These are phyloP conservation scores for Cephus sareptanus DNA, from an alignment of 2,888 invertebrate genomes.

Conservation along the genomic window DNA sequence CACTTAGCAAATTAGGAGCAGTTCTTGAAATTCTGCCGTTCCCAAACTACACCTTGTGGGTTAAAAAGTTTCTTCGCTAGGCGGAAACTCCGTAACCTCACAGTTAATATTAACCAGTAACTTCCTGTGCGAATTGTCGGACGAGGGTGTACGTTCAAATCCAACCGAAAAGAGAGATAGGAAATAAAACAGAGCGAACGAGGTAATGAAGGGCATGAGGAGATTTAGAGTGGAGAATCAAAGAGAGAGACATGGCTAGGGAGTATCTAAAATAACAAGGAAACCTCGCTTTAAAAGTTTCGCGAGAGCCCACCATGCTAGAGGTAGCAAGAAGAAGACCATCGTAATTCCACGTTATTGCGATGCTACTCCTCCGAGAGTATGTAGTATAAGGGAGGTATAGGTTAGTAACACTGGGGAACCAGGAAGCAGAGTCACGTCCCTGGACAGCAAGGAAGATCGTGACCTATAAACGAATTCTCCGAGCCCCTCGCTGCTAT, in stretches of 20 bases:
- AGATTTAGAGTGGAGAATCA: not conserved
- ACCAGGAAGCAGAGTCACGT: conserved; percentile 16
- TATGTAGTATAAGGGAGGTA: conserved; percentile 35
- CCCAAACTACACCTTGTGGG: not conserved
- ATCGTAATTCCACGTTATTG: conserved; percentile 7
- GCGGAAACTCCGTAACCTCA: not conserved
- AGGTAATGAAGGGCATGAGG: not conserved
- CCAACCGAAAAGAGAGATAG: not conserved
- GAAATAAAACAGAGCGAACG: not conserved
- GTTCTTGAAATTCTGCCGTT: not conserved
- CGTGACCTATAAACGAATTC: conserved; percentile 37
- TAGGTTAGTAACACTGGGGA: conserved; percentile 9
- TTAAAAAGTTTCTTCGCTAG: not conserved
- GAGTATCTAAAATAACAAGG: not conserved
- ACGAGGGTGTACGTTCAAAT: not conserved
- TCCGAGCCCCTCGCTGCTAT: not conserved
- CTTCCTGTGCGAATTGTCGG: not conserved
- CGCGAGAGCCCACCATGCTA: not conserved
- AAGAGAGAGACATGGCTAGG: not conserved
- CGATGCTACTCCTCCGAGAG: not conserved
- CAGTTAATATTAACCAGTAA: not conserved
- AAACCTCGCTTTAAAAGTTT: not conserved
- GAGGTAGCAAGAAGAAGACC: conserved; percentile 3
- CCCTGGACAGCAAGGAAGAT: conserved; percentile 24
- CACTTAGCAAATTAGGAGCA: conserved; percentile 36